phyloP scores from a whole-genome alignment of 2,888 invertebrate genomes.

The Leucophenga montana region DNA sequence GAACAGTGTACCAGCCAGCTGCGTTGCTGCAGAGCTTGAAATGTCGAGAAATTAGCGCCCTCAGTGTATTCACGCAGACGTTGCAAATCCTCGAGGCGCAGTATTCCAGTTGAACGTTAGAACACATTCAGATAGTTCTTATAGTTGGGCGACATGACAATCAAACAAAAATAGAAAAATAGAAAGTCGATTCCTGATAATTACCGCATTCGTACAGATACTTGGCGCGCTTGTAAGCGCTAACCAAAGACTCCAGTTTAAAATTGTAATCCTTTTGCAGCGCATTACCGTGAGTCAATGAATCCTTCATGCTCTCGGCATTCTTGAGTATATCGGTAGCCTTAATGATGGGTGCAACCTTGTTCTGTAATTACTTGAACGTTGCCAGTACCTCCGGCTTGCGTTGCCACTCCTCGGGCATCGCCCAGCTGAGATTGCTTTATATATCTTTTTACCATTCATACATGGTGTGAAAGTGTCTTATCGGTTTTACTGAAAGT shows the following conservation, averaged over 20 bases:
- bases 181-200: slow-evolving; percentile 95
- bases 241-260: slow-evolving; percentile 94
- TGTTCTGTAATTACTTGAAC: slow-evolving; percentile 87
- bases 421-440: slow-evolving; percentile 87
- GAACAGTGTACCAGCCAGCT: slow-evolving; percentile 99
- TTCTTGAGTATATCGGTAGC: slow-evolving; percentile 93
- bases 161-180: slow-evolving; percentile 96
- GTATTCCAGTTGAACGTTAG: slow-evolving; percentile 97
- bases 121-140: slow-evolving; percentile 92
- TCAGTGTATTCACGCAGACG: slow-evolving; percentile 97
- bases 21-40: slow-evolving; percentile 95
- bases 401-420: slow-evolving; percentile 79
- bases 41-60: slow-evolving; percentile 83
- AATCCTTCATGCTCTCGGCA: slow-evolving; percentile 94
- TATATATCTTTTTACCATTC: too few species aligned
- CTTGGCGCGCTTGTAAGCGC: slow-evolving; percentile 94
- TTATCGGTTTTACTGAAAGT: too few species aligned
- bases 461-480: too few species aligned
- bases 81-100: slow-evolving; percentile 95
- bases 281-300: slow-evolving; percentile 91
- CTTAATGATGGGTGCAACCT: slow-evolving; percentile 89
- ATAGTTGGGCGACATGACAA: slow-evolving; percentile 92
- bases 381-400: slow-evolving; percentile 88
- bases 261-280: slow-evolving; percentile 93
- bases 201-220: slow-evolving; percentile 99